Evolutionary conservation across 2,888 invertebrate genomes (phyloP), one percentile per base, ranked within the genome.

Genomic region (Lithosia quadra): DNA sequence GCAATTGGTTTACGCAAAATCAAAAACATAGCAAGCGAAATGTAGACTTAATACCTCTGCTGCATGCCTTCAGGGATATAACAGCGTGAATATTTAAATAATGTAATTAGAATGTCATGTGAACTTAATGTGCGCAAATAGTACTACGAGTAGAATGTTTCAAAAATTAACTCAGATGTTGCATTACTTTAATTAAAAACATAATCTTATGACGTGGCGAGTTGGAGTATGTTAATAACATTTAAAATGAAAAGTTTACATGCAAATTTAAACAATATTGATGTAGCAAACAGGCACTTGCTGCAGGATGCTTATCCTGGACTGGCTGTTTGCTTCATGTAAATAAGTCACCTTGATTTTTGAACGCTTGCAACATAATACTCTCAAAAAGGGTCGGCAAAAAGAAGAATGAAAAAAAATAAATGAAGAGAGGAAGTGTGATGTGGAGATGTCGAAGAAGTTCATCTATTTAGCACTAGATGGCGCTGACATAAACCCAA

Each of bases 181-280:
- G 28, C 62, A 57, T 67, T 33, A 62, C 24, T 62, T 62, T 62
- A 62, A 67, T 61, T 67, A 57, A 62, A 28, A 67, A 39, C 21
- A 18, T 39, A 33, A 33, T 56, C 28, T 57, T 56, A 55, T 43
- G 61, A 62, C 67, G 43, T 36, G 28, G 43, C n/a, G 18, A 13
- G 34, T 21, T 36, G 18, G n/a, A 43, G n/a, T 43, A 43, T 28
- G 43, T 43, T 61, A 43, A 28, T 61, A 43, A n/a, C 5, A 43
- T 61, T 43, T 11, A 22, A 43, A 61, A 43, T 43, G 5, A 43
- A 43, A 5, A 18, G 15, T 43, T 43, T 43, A 43, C 7, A 7
- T 7, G 18, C 28, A 5, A 28, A 28, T 28, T 2, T 28, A 28
- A n/a, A n/a, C 5, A 28, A 4, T 28, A 28, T 18, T 43, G 18